phyloP scores from a whole-genome alignment of 2,888 invertebrate genomes.

The Thecocarcelia acutangulata region DNA sequence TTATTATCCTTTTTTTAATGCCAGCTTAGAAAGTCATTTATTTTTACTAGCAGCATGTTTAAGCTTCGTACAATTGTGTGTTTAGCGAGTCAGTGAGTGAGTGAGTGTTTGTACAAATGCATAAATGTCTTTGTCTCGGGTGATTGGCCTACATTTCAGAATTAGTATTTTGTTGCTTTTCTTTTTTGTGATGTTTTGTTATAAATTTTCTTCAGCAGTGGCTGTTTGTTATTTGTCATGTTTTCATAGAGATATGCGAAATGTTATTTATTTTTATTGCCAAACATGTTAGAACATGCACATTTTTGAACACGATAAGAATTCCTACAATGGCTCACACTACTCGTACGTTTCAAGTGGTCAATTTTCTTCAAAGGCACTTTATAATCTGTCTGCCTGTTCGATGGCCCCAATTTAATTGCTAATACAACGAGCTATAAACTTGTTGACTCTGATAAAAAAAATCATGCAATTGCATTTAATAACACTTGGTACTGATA shows the following conservation, averaged over 20 bases:
- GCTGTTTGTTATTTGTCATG: slow-evolving; percentile 43
- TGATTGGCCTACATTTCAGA: slow-evolving; percentile 57
- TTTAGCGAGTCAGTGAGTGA: no score
- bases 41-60: not conserved
- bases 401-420: no score
- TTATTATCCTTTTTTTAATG: slow-evolving; percentile 12
- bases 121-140: slow-evolving; percentile 8
- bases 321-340: not conserved
- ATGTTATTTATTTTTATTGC: slow-evolving; percentile 34
- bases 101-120: not conserved
- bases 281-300: slow-evolving; percentile 45
- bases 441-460: no score
- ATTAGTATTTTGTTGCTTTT: slow-evolving; percentile 36
- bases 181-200: not conserved
- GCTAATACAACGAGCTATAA: no score
- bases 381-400: no score
- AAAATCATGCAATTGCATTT: no score
- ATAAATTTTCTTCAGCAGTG: not conserved
- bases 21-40: slow-evolving; percentile 46
- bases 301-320: slow-evolving; percentile 35
- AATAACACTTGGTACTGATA: no score
- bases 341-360: no score
- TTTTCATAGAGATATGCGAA: not conserved
- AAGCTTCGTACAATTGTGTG: not conserved
- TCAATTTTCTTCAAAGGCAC: no score